phyloP scores from a whole-genome alignment of 2,888 invertebrate genomes.

The Trissolcus brochymenae region DNA sequence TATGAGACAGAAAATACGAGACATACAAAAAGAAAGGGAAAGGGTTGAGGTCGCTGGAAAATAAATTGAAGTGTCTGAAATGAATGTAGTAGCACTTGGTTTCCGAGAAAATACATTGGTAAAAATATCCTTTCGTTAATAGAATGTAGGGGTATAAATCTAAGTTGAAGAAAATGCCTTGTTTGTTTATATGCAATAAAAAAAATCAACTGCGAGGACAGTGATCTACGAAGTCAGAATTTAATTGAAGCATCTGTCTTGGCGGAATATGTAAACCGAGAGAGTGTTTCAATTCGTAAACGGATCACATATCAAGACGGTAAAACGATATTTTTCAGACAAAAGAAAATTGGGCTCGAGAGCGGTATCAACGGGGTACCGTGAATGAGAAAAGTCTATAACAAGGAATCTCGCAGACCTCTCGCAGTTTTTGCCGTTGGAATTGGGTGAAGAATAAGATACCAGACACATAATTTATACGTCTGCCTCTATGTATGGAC shows the following conservation, averaged over 20 bases:
- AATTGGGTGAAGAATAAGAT: constrained; percentile 75
- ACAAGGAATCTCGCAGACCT: constrained; percentile 1
- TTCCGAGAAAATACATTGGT: constrained; percentile 8
- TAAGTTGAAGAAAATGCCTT: constrained; percentile 7
- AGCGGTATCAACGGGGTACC: constrained; percentile 17
- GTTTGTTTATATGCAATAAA: too few species aligned
- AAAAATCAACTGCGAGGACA: not conserved
- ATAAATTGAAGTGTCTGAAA: constrained; percentile 10
- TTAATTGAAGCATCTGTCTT: constrained; percentile 9
- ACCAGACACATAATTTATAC: constrained; percentile 74
- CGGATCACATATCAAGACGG: constrained; percentile 34
- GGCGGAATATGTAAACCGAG: constrained; percentile 6
- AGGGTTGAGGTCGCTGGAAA: too few species aligned
- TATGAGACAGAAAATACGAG: not conserved
- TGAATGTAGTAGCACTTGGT: constrained; percentile 19
- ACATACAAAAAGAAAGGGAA: not conserved
- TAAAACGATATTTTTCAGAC: constrained; percentile 40
- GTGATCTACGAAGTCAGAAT: constrained; percentile 6
- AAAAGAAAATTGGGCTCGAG: constrained; percentile 36
- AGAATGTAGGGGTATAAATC: constrained; percentile 8
- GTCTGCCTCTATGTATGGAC: constrained; percentile 62
- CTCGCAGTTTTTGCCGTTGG: constrained; percentile 43
- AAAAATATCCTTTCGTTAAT: constrained; percentile 20
- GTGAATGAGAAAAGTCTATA: constrained; percentile 42
- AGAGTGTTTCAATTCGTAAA: constrained; percentile 41